Evolutionary conservation across 2,797 vertebrate genomes (phyloP).

Genomic region (Coilia nasus): DNA sequence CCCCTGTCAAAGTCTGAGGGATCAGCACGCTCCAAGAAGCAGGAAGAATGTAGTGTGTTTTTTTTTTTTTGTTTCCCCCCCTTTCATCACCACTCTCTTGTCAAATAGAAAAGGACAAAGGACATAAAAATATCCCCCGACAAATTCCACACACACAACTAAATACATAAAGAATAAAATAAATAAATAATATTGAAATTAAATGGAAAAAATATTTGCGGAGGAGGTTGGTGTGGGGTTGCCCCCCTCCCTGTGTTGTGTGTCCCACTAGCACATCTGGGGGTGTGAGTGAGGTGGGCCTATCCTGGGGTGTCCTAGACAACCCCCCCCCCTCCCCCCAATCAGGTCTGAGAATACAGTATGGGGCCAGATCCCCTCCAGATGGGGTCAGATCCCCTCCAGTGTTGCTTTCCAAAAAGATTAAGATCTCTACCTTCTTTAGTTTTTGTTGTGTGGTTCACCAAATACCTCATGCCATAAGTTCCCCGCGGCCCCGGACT

Average conservation of each 20-base stretch:
- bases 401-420: conserved; percentile 31
- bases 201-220: not conserved
- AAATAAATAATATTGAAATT: too few relatives aligned
- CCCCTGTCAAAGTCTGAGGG: conserved; percentile 38
- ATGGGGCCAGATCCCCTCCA: too few relatives aligned
- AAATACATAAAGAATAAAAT: too few relatives aligned
- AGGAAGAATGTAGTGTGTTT: conserved; percentile 45
- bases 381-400: too few relatives aligned
- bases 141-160: conserved; percentile 18
- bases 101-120: conserved; percentile 47
- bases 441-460: conserved; percentile 67
- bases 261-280: too few relatives aligned
- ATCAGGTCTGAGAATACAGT: too few relatives aligned
- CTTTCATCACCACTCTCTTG: conserved; percentile 53
- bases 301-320: too few relatives aligned
- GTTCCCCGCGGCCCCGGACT: conserved; percentile 60
- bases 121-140: conserved; percentile 32
- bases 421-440: conserved; percentile 55
- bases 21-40: conserved; percentile 40
- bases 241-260: too few relatives aligned
- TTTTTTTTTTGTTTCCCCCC: conserved; percentile 3
- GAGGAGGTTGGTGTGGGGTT: not conserved
- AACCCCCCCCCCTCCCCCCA: too few relatives aligned
- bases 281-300: too few relatives aligned
- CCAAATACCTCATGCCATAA: conserved; percentile 82